These are phyloP conservation scores for Rhynchomys soricoides DNA, from an alignment of 2,113 vertebrate species.

Conservation along the genomic window DNA sequence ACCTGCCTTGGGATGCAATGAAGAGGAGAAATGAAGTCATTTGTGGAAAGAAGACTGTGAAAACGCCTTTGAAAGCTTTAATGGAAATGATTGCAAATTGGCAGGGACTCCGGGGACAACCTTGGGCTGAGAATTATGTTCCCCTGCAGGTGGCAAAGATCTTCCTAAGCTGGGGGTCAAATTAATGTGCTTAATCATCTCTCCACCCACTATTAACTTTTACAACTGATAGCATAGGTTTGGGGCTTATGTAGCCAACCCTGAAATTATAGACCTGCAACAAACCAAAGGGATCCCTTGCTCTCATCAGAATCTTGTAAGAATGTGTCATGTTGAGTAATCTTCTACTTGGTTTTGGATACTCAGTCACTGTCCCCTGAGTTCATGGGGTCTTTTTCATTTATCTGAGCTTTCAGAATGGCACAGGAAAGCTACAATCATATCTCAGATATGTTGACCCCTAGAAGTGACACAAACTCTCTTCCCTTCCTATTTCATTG, in stretches of 20 bases:
- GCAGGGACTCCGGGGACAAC: not conserved
- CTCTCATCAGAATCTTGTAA: not conserved
- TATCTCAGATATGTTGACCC: not conserved
- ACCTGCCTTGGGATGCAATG: conserved; percentile 71
- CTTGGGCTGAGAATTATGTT: not conserved
- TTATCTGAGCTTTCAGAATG: not conserved
- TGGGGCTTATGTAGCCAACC: not conserved
- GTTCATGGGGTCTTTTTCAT: not conserved
- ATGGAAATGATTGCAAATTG: not conserved
- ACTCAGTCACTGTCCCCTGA: not conserved
- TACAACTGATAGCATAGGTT: not conserved
- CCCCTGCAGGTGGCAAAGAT: not conserved
- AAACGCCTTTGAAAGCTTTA: conserved; percentile 58
- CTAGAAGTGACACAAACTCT: not conserved
- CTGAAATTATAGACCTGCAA: not conserved
- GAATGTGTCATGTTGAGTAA: not conserved
- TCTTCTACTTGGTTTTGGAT: not conserved
- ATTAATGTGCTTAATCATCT: not conserved
- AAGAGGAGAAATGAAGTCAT: conserved; percentile 73
- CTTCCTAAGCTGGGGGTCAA: not conserved
- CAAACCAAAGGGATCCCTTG: not conserved
- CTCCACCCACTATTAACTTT: not conserved
- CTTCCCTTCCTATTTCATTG: not conserved
- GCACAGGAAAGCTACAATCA: not conserved
- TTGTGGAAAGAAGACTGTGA: conserved; percentile 67